phyloP scores from a whole-genome alignment of 64 coral and sea anemone species.

The Acropora tenuis region DNA sequence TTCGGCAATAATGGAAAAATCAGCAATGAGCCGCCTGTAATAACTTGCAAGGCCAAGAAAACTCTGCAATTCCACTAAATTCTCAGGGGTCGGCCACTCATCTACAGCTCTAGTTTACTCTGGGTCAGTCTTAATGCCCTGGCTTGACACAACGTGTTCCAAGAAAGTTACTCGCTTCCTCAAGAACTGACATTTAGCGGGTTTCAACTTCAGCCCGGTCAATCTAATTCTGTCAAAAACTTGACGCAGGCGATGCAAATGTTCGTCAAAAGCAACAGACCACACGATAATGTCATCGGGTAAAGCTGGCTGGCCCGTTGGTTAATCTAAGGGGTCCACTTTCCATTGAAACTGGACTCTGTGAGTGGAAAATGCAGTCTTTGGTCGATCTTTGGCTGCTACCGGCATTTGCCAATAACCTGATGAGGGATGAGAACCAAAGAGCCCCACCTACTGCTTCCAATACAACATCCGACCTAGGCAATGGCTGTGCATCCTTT shows the following conservation, averaged over 20 bases:
- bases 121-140: no score
- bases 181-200: slow-evolving; percentile 42
- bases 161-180: slow-evolving; percentile 53
- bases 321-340: neutral
- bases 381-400: slow-evolving; percentile 3
- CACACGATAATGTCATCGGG: slow-evolving; percentile 14
- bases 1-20: slow-evolving; percentile 47
- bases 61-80: neutral
- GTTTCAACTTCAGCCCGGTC: slow-evolving; percentile 28
- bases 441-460: neutral
- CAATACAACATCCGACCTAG: neutral
- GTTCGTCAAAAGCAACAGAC: neutral
- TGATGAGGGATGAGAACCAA: neutral
- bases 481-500: neutral
- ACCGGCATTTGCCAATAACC: slow-evolving; percentile 42
- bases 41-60: slow-evolving; percentile 5
- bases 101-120: no score
- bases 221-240: neutral
- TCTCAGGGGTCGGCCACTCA: neutral
- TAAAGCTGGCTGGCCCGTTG: neutral
- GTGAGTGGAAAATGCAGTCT: slow-evolving; percentile 1
- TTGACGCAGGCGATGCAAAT: neutral
- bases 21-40: neutral
- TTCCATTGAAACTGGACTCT: no score
- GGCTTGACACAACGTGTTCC: slow-evolving; percentile 2